phyloP scores from a whole-genome alignment of 2,113 vertebrate species.

The Microtus ochrogaster region DNA sequence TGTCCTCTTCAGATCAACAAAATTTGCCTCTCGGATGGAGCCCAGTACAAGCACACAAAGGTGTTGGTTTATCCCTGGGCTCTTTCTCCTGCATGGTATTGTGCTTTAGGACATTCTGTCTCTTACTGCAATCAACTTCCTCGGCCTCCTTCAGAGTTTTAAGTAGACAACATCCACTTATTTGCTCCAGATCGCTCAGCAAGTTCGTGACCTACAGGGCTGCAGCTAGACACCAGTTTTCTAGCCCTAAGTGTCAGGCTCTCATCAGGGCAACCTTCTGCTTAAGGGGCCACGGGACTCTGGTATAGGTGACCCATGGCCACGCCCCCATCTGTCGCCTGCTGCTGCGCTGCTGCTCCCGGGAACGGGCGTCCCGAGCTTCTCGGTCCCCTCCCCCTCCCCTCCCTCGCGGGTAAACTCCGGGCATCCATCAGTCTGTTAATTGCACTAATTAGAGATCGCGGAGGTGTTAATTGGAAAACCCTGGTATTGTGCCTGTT shows the following conservation, averaged over 20 bases:
- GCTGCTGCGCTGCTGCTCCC: background rate
- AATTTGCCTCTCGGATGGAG: background rate
- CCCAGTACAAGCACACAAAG: background rate
- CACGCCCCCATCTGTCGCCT: background rate
- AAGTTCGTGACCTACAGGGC: background rate
- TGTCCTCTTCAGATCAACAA: background rate
- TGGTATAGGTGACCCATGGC: background rate
- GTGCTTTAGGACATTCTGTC: constrained; percentile 4
- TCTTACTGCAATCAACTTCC: constrained; percentile 8
- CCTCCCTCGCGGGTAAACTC: constrained; percentile 86
- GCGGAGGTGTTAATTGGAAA: constrained; percentile 96
- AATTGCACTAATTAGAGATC: constrained; percentile 95
- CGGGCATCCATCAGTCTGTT: constrained; percentile 92
- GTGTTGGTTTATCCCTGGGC: background rate
- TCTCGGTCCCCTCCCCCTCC: constrained; percentile 33
- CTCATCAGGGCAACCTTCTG: background rate
- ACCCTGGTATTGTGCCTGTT: constrained; percentile 84
- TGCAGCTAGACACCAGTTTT: background rate
- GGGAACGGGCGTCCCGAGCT: background rate
- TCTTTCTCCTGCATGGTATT: background rate
- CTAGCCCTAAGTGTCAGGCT: background rate
- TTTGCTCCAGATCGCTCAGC: background rate
- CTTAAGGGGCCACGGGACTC: background rate
- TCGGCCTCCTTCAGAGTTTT: background rate
- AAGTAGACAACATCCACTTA: background rate